Evolutionary conservation across 92 coral and sea anemone genomes (phyloP), one percentile per base, ranked within the genome.

Genomic region (Chrysogorgia sp.): DNA sequence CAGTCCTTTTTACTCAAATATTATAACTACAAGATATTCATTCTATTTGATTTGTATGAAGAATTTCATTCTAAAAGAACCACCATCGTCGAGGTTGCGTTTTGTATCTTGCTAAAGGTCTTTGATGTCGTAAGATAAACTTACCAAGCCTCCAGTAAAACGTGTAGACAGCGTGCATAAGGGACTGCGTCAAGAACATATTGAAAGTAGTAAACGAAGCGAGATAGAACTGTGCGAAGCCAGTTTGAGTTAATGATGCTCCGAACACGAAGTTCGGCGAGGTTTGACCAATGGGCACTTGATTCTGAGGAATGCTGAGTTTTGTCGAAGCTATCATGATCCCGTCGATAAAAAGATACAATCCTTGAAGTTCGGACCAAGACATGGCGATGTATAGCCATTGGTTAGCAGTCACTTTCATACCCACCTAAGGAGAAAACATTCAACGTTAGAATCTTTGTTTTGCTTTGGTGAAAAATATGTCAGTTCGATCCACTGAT

Each of bases 131-230:
- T 6, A 31, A 15, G 48, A 17, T 35, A 20, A 14, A 53, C 92
- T 78, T 74, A 93, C 97, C 96, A 23, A 68, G 69, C 67, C 93
- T 93, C 90, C 89, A 93, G 76, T 86, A 93, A 88, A 86, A 93
- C 1, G 89, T 70, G 81, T 74, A 91, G 22, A 86, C 85, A 61
- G 86, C 79, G 21, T 68, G 84, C 96, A 91, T 91, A 40, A 85
- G 81, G 14, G 85, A 48, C 9, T 82, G 61, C 1, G 97, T 77
- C 53, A 91, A 55, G 72, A 66, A 91, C 12, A 93, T 84, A 33
- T 84, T 85, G 69, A 91, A 91, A 2, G 87, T 75, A 12, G 92
- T 64, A 64, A 91, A 81, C 59, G 92, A 82, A n/a, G 88, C 87
- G 58, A 93, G 85, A 67, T 75, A 55, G 58, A 93, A 91, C 81